Conservation (phyloP, 2,888 invertebrate species). For the Octonoba sinensis region DNA sequence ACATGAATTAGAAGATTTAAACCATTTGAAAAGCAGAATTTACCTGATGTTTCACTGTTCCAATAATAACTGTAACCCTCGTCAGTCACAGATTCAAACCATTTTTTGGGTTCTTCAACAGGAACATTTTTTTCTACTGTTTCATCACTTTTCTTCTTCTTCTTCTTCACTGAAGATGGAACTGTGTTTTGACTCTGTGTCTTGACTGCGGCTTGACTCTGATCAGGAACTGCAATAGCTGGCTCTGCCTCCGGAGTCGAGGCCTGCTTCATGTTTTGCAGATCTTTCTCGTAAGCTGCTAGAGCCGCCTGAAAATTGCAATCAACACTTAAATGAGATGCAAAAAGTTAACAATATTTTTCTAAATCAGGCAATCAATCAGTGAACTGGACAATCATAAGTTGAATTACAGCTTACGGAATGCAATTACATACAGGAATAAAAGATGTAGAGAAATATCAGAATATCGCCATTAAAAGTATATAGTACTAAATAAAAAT, state of each 20-base stretch:
- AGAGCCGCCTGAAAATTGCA: conserved; percentile 35
- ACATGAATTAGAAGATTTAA: no score
- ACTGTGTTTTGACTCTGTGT: not conserved
- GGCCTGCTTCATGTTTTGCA: conserved; percentile 3
- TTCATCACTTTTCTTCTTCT: conserved; percentile 1
- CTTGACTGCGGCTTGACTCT: not conserved
- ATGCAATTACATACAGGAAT: no score
- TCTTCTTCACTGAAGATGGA: conserved; percentile 1
- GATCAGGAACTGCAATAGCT: not conserved
- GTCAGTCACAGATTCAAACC: conserved; percentile 84
- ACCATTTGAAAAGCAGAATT: conserved; percentile 19
- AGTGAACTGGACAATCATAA: no score
- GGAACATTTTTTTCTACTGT: conserved; percentile 2
- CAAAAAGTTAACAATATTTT: no score
- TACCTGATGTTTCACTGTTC: conserved; percentile 86
- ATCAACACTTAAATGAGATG: no score
- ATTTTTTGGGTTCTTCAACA: conserved; percentile 71
- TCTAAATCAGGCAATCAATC: no score
- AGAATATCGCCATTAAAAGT: no score
- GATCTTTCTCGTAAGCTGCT: conserved; percentile 50
- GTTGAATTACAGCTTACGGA: not conserved
- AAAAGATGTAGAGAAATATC: no score
- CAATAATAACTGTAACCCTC: conserved; percentile 87
- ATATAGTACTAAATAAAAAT: no score
- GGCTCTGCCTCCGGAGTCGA: not conserved